Percentiles rank a stretch among this genome's conserved stretches.
These are phyloP conservation scores for Scaptomyza pallida DNA, from an alignment of 1,140 invertebrate genomes.

Conservation along the genomic window DNA sequence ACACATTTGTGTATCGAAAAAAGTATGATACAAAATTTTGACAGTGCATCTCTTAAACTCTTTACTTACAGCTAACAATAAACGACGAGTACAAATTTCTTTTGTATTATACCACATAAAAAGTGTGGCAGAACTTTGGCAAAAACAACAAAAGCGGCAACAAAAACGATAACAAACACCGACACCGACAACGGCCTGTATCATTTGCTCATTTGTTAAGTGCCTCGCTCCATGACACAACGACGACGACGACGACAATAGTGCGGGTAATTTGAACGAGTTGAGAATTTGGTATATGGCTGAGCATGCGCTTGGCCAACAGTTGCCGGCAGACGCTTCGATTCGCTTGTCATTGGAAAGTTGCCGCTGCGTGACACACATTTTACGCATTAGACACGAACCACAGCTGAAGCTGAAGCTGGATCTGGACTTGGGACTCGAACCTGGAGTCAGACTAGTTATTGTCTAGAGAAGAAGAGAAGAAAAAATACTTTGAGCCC, in stretches of 20 bases:
- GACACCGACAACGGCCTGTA: slow-evolving; percentile 52
- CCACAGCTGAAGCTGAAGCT: slow-evolving; percentile 18
- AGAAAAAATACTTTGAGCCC: not conserved
- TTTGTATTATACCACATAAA: slow-evolving; percentile 59
- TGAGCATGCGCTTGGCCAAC: slow-evolving; percentile 59
- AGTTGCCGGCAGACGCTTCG: slow-evolving; percentile 44
- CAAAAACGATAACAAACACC: not conserved
- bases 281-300: slow-evolving; percentile 52
- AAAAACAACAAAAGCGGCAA: slow-evolving; percentile 24
- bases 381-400: slow-evolving; percentile 70
- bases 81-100: slow-evolving; percentile 42
- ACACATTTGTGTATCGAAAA: too few relatives aligned
- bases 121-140: slow-evolving; percentile 76
- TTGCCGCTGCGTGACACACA: slow-evolving; percentile 78
- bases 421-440: slow-evolving; percentile 21
- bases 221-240: slow-evolving; percentile 1
- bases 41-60: not conserved
- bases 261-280: slow-evolving; percentile 69
- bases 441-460: slow-evolving; percentile 28
- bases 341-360: slow-evolving; percentile 78
- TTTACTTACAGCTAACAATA: slow-evolving; percentile 44
- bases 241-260: slow-evolving; percentile 21
- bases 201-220: slow-evolving; percentile 33
- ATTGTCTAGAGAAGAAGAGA: slow-evolving; percentile 20
- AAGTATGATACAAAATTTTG: not conserved